Evolutionary conservation across 2,888 invertebrate genomes (phyloP).

Genomic region (Oithona nana): DNA sequence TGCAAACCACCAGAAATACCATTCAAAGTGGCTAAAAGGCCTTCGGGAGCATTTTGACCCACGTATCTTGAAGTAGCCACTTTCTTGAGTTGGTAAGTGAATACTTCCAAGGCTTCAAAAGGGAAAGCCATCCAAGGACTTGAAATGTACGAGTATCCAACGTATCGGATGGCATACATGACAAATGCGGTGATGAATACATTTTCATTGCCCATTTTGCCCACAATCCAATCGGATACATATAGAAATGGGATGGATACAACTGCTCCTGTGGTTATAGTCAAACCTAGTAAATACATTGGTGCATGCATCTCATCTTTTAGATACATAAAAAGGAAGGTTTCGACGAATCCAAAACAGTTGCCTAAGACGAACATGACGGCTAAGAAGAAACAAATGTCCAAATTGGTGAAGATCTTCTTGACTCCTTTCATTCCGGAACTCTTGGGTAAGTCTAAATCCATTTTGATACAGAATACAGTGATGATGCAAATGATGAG

Average conservation of each 20-base stretch:
- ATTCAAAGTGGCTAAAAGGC: conserved; percentile 60
- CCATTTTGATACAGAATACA: neutral
- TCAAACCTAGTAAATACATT: conserved; percentile 58
- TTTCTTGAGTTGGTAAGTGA: conserved; percentile 74
- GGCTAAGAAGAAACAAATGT: conserved; percentile 56
- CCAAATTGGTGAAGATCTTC: conserved; percentile 53
- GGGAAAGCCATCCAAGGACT: conserved; percentile 78
- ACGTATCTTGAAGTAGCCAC: conserved; percentile 75
- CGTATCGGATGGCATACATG: conserved; percentile 50
- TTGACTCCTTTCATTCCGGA: conserved; percentile 53
- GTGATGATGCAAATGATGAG: conserved; percentile 16
- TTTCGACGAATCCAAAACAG: conserved; percentile 74
- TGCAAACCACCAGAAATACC: conserved; percentile 73
- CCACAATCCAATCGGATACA: conserved; percentile 60
- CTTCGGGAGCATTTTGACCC: conserved; percentile 60
- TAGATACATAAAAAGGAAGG: conserved; percentile 64
- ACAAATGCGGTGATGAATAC: conserved; percentile 65
- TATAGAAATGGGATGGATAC: conserved; percentile 67
- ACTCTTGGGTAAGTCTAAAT: conserved; percentile 46
- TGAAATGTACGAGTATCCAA: conserved; percentile 57
- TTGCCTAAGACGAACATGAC: conserved; percentile 64
- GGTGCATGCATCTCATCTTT: conserved; percentile 57
- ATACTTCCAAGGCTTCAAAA: conserved; percentile 64
- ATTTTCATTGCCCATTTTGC: conserved; percentile 59
- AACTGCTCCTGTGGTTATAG: conserved; percentile 62